These are phyloP conservation scores for Furcula furcula DNA, from an alignment of 2,888 invertebrate species.

Conservation along the genomic window DNA sequence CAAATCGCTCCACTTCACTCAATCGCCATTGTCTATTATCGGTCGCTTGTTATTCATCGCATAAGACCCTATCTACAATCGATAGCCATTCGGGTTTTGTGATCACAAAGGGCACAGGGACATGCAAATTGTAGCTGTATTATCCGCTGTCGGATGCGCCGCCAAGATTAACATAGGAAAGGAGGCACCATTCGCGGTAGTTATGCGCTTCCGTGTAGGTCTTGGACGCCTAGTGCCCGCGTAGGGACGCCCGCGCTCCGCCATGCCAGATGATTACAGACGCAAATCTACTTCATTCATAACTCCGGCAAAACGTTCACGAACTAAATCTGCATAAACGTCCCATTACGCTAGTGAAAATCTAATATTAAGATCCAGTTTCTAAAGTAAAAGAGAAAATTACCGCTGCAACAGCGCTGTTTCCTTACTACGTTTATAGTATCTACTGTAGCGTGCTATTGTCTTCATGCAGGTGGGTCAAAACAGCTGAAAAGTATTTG, in stretches of 20 bases:
- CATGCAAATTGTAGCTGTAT: slow-evolving; percentile 72
- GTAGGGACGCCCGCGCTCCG: slow-evolving; percentile 25
- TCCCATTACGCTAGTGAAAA: slow-evolving; percentile 53
- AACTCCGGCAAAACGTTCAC: slow-evolving; percentile 60
- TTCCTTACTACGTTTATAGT: slow-evolving; percentile 2
- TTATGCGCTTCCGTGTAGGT: slow-evolving; percentile 50
- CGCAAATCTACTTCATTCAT: slow-evolving; percentile 68
- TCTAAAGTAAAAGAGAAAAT: slow-evolving; percentile 39
- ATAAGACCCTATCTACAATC: slow-evolving; percentile 38
- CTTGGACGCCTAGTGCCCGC: slow-evolving; percentile 12
- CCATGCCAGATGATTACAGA: slow-evolving; percentile 57
- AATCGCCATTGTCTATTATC: slow-evolving; percentile 53
- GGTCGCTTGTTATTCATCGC: slow-evolving; percentile 47
- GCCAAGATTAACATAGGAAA: slow-evolving; percentile 76
- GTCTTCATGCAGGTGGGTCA: too few relatives aligned
- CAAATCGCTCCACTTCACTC: slow-evolving; percentile 50
- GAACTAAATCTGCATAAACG: slow-evolving; percentile 71
- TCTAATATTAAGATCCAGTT: slow-evolving; percentile 50
- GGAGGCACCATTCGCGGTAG: slow-evolving; percentile 58
- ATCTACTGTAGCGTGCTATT: too few relatives aligned
- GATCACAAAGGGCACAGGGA: slow-evolving; percentile 62
- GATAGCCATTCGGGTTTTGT: slow-evolving; percentile 49
- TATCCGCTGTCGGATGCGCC: slow-evolving; percentile 64
- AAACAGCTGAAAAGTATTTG: too few relatives aligned
- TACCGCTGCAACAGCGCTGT: slow-evolving; percentile 14